Conservation (phyloP, 2,888 invertebrate species). For the Blera fallax region DNA sequence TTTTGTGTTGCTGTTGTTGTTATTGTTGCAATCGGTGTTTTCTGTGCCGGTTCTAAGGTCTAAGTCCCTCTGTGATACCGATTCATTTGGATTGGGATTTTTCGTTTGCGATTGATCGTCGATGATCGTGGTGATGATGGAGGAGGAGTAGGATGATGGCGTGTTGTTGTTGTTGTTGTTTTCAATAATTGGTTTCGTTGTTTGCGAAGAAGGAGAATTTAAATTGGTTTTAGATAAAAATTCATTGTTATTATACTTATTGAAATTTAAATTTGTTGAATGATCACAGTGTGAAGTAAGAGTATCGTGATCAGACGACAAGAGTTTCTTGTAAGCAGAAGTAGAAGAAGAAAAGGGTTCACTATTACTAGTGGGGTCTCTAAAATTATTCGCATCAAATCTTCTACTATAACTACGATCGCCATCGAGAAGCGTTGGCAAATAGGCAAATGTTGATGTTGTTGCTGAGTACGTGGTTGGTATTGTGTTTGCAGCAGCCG, state of each 20-base stretch:
- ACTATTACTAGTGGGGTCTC: slow-evolving; percentile 27
- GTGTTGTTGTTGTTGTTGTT: slow-evolving; percentile 35
- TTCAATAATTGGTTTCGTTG: slow-evolving; percentile 6
- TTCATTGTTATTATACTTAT: slow-evolving; percentile 20
- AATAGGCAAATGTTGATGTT: slow-evolving; percentile 6
- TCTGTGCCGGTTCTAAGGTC: slow-evolving; percentile 56
- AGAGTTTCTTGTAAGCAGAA: slow-evolving; percentile 25
- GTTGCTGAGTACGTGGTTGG: neutral
- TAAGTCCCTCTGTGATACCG: slow-evolving; percentile 46
- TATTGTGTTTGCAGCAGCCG: slow-evolving; percentile 40
- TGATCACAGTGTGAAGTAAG: slow-evolving; percentile 63
- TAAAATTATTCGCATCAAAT: slow-evolving; percentile 49
- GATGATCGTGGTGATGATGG: slow-evolving; percentile 34
- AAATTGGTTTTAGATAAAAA: slow-evolving; percentile 31
- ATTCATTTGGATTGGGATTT: slow-evolving; percentile 6
- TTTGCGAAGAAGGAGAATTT: slow-evolving; percentile 35
- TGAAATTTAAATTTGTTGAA: slow-evolving; percentile 30
- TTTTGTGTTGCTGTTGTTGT: slow-evolving; percentile 70
- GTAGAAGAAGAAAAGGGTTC: slow-evolving; percentile 47
- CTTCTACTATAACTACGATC: neutral
- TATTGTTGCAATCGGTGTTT: slow-evolving; percentile 60
- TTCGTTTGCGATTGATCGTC: slow-evolving; percentile 7
- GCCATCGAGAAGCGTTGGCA: slow-evolving; percentile 38
- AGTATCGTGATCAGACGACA: slow-evolving; percentile 65
- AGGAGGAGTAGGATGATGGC: slow-evolving; percentile 30